Evolutionary conservation across 2,888 invertebrate genomes (phyloP).

Genomic region (Dryobota labecula): DNA sequence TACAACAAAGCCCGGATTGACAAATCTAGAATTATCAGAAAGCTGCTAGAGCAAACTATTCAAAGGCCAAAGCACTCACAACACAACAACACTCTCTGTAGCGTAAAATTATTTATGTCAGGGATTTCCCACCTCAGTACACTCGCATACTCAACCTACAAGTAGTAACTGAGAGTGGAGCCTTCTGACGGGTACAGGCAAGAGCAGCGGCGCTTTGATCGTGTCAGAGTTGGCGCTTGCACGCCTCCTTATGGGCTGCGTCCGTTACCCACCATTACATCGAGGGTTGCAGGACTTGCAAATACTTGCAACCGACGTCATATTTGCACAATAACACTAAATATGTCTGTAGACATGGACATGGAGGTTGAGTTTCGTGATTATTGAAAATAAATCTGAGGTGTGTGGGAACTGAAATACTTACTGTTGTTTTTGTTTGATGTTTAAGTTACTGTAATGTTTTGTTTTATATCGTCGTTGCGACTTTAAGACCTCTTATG

Average conservation of each 20-base stretch:
- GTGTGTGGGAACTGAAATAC: constrained; percentile 34
- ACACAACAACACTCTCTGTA: too few species aligned
- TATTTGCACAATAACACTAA: constrained; percentile 58
- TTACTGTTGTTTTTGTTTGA: constrained; percentile 9
- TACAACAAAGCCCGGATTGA: not conserved
- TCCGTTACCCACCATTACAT: constrained; percentile 55
- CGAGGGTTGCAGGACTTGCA: constrained; percentile 39
- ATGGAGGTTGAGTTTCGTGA: constrained; percentile 27
- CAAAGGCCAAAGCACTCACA: too few species aligned
- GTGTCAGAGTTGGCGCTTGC: constrained; percentile 74
- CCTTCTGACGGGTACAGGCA: constrained; percentile 66
- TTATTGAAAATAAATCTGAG: constrained; percentile 54
- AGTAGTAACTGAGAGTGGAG: constrained; percentile 48
- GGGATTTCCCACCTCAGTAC: constrained; percentile 1
- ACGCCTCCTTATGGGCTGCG: constrained; percentile 63
- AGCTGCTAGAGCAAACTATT: not conserved
- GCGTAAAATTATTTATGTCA: too few species aligned
- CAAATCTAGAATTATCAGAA: not conserved
- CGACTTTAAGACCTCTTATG: too few species aligned
- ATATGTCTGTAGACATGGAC: constrained; percentile 39
- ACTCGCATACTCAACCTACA: constrained; percentile 59
- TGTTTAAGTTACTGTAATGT: not conserved
- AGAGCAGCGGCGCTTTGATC: constrained; percentile 78
- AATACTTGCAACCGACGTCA: constrained; percentile 43
- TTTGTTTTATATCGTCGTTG: too few species aligned